Conservation (phyloP, 2,888 invertebrate species). For the Caenorhabditis imperialis region DNA sequence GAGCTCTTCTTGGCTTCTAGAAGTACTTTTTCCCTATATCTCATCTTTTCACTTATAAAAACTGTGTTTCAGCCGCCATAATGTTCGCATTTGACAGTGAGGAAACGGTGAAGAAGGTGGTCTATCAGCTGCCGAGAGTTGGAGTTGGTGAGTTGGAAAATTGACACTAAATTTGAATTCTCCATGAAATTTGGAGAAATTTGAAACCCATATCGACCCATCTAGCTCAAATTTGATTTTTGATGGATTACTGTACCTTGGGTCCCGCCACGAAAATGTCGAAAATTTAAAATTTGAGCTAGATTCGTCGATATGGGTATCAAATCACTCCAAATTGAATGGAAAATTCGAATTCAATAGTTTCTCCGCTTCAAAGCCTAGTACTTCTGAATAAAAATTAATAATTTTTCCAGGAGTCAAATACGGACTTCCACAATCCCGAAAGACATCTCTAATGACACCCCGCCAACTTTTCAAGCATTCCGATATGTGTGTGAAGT, state of each 20-base stretch:
- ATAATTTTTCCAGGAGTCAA: slow-evolving; percentile 93
- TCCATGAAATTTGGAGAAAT: no score
- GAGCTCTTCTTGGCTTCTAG: slow-evolving; percentile 98
- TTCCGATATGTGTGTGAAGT: slow-evolving; percentile 89
- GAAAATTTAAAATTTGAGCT: no score
- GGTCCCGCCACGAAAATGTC: no score
- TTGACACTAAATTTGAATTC: no score
- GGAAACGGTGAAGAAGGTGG: slow-evolving; percentile 92
- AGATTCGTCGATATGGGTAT: no score
- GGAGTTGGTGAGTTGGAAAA: slow-evolving; percentile 64
- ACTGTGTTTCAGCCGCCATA: slow-evolving; percentile 87
- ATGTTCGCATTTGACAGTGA: slow-evolving; percentile 98
- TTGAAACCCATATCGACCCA: not conserved
- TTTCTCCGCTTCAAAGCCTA: no score
- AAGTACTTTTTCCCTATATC: slow-evolving; percentile 82
- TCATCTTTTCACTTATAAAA: not conserved
- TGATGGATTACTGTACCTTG: no score
- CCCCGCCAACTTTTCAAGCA: slow-evolving; percentile 98
- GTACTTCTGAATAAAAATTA: no score
- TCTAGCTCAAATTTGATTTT: not conserved
- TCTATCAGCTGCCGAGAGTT: slow-evolving; percentile 65
- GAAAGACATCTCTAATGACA: slow-evolving; percentile 97
- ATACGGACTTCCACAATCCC: slow-evolving; percentile 97
- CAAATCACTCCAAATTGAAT: no score
- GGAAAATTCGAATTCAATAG: no score